A percentile compares a stretch with the other conserved stretches of the same genome.
phyloP scores from a whole-genome alignment of 2,888 invertebrate genomes.

The Mimachlamys varia region DNA sequence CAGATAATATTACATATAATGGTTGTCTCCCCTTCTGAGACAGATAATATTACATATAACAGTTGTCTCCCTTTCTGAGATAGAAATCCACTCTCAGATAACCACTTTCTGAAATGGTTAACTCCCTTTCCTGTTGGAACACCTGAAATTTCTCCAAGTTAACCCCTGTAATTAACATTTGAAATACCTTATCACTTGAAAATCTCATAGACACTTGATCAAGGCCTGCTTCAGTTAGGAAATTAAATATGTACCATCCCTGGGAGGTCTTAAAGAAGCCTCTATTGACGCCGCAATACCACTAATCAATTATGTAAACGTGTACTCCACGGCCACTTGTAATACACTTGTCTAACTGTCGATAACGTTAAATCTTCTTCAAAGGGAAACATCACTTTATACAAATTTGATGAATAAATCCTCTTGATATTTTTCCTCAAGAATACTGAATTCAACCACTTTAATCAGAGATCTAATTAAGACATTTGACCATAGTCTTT shows the following conservation, averaged over 20 bases:
- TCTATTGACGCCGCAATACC: not conserved
- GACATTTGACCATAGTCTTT: not conserved
- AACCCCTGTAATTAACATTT: too few relatives aligned
- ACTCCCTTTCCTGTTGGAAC: too few relatives aligned
- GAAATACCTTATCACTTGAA: too few relatives aligned
- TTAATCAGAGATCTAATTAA: not conserved
- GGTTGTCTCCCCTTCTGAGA: too few relatives aligned
- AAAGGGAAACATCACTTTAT: not conserved
- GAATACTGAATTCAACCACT: not conserved
- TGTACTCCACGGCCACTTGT: not conserved
- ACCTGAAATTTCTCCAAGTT: too few relatives aligned
- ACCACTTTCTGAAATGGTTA: too few relatives aligned
- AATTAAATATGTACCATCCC: not conserved
- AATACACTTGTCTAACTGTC: not conserved
- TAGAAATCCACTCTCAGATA: too few relatives aligned
- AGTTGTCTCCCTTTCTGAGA: too few relatives aligned
- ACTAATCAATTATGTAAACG: not conserved
- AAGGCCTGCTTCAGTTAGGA: not conserved
- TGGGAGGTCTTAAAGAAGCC: not conserved
- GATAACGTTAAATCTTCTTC: not conserved
- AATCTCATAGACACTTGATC: not conserved
- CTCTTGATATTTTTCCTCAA: not conserved
- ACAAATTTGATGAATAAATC: not conserved
- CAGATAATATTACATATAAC: too few relatives aligned
- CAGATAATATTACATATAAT: too few relatives aligned